These are phyloP conservation scores for Cuculus canorus DNA, from an alignment of 2,797 vertebrate genomes.

Conservation along the genomic window DNA sequence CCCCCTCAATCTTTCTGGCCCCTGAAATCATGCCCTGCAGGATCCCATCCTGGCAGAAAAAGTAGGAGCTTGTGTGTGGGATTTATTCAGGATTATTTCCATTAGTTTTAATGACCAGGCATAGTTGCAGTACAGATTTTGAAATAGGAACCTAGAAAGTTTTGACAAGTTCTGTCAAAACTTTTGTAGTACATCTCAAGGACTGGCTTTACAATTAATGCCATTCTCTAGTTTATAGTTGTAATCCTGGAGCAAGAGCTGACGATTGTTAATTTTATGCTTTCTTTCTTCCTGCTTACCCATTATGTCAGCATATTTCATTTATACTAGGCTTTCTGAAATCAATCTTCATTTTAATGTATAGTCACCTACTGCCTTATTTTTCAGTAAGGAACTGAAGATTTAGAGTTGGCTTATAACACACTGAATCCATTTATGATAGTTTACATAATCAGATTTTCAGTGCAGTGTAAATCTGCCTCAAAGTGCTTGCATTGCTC, in stretches of 20 bases:
- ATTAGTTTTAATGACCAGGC: neutral
- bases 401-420: slow-evolving; percentile 49
- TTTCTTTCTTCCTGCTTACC: slow-evolving; percentile 42
- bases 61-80: neutral
- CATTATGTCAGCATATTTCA: slow-evolving; percentile 59
- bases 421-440: slow-evolving; percentile 49
- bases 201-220: slow-evolving; percentile 37
- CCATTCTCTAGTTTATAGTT: slow-evolving; percentile 29
- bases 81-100: neutral
- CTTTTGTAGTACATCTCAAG: slow-evolving; percentile 42
- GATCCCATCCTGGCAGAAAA: neutral
- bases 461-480: slow-evolving; percentile 38
- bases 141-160: neutral
- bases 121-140: neutral
- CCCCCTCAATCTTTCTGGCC: neutral
- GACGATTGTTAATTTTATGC: slow-evolving; percentile 51
- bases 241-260: slow-evolving; percentile 17
- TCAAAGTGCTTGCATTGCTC: slow-evolving; percentile 27
- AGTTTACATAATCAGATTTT: slow-evolving; percentile 58
- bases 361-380: slow-evolving; percentile 16
- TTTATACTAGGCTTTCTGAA: slow-evolving; percentile 3
- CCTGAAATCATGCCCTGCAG: neutral
- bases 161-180: neutral
- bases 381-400: slow-evolving; percentile 44
- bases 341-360: slow-evolving; percentile 58